Percentiles rank a stretch among this genome's conserved stretches.
These are phyloP conservation scores for Fregata magnificens DNA, from an alignment of 2,113 vertebrate genomes.

Conservation along the genomic window DNA sequence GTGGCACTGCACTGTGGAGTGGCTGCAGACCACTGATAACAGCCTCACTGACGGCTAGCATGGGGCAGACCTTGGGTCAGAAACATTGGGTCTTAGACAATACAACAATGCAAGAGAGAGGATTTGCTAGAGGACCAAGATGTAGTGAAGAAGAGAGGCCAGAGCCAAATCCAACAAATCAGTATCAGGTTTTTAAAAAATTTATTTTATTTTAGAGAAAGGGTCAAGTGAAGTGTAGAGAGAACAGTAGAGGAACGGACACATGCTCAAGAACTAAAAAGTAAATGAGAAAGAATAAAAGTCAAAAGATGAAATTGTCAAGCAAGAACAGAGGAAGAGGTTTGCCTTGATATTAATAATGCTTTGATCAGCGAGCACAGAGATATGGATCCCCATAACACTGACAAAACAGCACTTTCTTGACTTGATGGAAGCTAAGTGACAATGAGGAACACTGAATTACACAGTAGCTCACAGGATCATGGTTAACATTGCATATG, in stretches of 20 bases:
- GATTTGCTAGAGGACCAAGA: not conserved
- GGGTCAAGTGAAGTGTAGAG: not conserved
- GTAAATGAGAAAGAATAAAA: not conserved
- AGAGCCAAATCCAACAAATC: not conserved
- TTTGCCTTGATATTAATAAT: not conserved
- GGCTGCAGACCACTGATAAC: not conserved
- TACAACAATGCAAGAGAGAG: not conserved
- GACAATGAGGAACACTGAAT: not conserved
- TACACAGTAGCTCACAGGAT: not conserved
- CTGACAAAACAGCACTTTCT: not conserved
- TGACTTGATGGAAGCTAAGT: not conserved
- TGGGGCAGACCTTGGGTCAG: not conserved
- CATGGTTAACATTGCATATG: not conserved
- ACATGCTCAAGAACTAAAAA: not conserved
- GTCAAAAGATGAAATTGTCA: not conserved
- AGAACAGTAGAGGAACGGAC: not conserved
- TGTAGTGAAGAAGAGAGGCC: not conserved
- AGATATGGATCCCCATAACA: not conserved
- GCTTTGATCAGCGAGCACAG: not conserved
- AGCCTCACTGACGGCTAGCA: not conserved
- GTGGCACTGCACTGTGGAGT: not conserved
- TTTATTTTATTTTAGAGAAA: not conserved
- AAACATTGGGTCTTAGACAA: not conserved
- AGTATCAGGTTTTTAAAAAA: not conserved
- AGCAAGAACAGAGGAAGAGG: not conserved